Evolutionary conservation across 2,113 vertebrate species (phyloP).

Genomic region (Dasyornis broadbenti): DNA sequence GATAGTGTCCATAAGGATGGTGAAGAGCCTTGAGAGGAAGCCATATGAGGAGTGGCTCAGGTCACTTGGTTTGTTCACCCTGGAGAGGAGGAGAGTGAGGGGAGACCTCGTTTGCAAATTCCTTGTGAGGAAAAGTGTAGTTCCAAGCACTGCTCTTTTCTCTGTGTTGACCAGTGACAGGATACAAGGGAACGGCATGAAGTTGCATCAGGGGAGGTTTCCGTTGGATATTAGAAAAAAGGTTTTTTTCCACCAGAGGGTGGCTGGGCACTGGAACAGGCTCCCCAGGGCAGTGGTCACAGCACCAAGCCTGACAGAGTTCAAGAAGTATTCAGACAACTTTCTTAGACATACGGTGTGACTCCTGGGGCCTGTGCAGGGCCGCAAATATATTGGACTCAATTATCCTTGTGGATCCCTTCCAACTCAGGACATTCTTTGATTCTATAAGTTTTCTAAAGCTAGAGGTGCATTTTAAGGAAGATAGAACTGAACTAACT

Average conservation of each 20-base stretch:
- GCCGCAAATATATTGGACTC: accelerated
- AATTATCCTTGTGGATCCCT: not conserved
- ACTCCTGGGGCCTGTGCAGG: not conserved
- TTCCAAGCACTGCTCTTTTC: not conserved
- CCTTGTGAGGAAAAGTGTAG: accelerated
- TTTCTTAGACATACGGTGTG: not conserved
- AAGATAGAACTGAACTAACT: not conserved
- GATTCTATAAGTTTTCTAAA: not conserved
- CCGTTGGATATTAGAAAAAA: not conserved
- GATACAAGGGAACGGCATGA: not conserved
- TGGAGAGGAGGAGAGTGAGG: not conserved
- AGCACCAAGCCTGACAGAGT: not conserved
- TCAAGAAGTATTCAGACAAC: not conserved
- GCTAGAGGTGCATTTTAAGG: not conserved
- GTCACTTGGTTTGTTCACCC: not conserved
- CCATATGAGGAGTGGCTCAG: not conserved
- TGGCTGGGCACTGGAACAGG: not conserved
- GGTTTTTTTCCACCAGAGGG: not conserved
- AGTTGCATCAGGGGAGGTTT: not conserved
- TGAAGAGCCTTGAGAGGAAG: not conserved
- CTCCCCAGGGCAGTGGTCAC: too few relatives aligned
- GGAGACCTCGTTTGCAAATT: not conserved
- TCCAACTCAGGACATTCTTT: not conserved
- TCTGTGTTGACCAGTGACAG: not conserved
- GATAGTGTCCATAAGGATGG: not conserved